phyloP scores from a whole-genome alignment of 2,113 vertebrate genomes.

The Dipodomys merriami region DNA sequence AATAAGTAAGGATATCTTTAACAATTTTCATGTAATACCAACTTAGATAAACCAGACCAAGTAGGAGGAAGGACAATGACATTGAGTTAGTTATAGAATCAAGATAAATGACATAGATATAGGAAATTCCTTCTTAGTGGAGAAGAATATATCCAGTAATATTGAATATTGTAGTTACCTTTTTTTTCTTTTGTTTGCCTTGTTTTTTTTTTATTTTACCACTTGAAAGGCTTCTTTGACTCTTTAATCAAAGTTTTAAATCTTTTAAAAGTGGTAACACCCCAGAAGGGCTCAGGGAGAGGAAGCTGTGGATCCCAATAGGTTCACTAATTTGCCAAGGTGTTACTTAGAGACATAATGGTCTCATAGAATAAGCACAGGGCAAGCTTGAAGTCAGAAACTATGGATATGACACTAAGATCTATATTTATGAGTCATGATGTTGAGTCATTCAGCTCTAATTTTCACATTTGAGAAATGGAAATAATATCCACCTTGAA shows the following conservation, averaged over 20 bases:
- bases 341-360: not conserved
- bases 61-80: not conserved
- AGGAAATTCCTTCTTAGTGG: not conserved
- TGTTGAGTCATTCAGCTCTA: slow-evolving; percentile 14
- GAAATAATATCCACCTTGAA: not conserved
- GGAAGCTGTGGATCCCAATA: not conserved
- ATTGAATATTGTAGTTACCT: not conserved
- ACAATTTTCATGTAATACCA: not conserved
- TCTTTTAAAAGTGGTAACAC: not conserved
- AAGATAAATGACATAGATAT: not conserved
- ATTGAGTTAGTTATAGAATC: not conserved
- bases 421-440: slow-evolving; percentile 43
- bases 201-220: not conserved
- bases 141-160: not conserved
- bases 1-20: not conserved
- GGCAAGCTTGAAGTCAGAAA: slow-evolving; percentile 50
- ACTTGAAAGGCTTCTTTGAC: not conserved
- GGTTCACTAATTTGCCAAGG: not conserved
- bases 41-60: not conserved
- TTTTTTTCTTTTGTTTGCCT: not conserved
- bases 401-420: not conserved
- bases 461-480: slow-evolving; percentile 43
- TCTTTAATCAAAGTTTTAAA: slow-evolving; percentile 1
- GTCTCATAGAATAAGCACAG: not conserved
- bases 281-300: not conserved